Percentiles rank a stretch among this genome's conserved stretches.
Conservation (phyloP, 2,113 vertebrate species). For the Pelobates fuscus region DNA sequence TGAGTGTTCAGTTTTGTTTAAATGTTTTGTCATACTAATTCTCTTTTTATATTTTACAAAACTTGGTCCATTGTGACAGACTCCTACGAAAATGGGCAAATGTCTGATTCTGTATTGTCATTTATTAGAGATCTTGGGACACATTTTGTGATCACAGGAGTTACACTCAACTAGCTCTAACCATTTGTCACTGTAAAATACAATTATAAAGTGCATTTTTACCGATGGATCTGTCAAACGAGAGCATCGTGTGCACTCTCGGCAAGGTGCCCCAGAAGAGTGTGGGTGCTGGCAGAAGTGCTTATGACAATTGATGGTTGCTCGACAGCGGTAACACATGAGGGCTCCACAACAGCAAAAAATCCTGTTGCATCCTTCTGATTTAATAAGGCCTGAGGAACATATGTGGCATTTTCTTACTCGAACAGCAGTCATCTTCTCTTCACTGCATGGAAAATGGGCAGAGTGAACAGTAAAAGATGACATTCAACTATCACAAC, state of each 20-base stretch:
- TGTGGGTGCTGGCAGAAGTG: constrained; percentile 66
- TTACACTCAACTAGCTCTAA: too few species aligned
- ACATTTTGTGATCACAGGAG: too few species aligned
- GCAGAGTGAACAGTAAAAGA: too few species aligned
- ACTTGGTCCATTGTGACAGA: too few species aligned
- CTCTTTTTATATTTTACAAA: too few species aligned
- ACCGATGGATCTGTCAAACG: constrained; percentile 97
- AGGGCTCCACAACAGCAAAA: constrained; percentile 92
- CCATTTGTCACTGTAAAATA: too few species aligned
- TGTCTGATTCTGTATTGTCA: too few species aligned
- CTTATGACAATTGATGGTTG: constrained; percentile 89
- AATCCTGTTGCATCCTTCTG: constrained; percentile 96
- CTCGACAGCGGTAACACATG: constrained; percentile 97
- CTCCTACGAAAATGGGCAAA: too few species aligned
- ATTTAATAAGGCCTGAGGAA: constrained; percentile 86
- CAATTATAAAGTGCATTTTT: constrained; percentile 27
- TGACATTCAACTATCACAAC: too few species aligned
- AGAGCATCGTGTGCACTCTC: constrained; percentile 89
- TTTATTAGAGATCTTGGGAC: too few species aligned
- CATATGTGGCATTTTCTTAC: constrained; percentile 93
- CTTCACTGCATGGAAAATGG: constrained; percentile 75
- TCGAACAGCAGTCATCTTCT: constrained; percentile 94
- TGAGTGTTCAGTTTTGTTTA: too few species aligned
- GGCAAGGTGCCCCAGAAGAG: constrained; percentile 63
- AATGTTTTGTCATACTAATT: too few species aligned